phyloP scores from a whole-genome alignment of 2,797 vertebrate genomes.

The Falco berigora region DNA sequence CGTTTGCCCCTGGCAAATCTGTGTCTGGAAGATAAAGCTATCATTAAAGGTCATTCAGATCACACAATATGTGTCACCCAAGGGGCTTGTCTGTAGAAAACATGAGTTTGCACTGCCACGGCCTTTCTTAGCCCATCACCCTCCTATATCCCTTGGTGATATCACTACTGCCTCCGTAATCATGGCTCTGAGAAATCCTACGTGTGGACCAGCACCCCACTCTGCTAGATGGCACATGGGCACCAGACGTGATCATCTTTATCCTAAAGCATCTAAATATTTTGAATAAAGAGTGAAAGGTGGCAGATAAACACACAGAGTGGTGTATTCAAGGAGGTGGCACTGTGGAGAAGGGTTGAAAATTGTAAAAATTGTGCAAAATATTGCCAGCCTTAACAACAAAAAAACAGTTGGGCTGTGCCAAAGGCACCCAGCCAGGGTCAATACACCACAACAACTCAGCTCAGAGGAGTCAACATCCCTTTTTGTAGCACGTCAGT shows the following conservation, averaged over 20 bases:
- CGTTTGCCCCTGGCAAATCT: rapidly evolving
- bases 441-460: background rate
- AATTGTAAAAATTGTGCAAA: background rate
- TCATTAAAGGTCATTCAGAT: background rate
- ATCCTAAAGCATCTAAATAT: background rate
- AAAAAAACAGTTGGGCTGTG: background rate
- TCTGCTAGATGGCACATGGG: background rate
- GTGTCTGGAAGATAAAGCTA: background rate
- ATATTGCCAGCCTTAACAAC: background rate
- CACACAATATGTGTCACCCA: background rate
- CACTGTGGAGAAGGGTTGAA: background rate
- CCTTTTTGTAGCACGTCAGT: background rate
- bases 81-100: background rate
- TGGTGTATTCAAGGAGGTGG: background rate
- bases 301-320: background rate
- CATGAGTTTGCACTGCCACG: background rate
- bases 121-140: background rate
- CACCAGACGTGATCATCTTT: background rate
- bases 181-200: background rate
- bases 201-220: background rate
- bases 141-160: background rate
- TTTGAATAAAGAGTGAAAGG: background rate
- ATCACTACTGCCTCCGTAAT: background rate
- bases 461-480: background rate
- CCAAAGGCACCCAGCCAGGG: background rate